Evolutionary conservation across 1,140 invertebrate genomes (phyloP).

Genomic region (Mya arenaria): DNA sequence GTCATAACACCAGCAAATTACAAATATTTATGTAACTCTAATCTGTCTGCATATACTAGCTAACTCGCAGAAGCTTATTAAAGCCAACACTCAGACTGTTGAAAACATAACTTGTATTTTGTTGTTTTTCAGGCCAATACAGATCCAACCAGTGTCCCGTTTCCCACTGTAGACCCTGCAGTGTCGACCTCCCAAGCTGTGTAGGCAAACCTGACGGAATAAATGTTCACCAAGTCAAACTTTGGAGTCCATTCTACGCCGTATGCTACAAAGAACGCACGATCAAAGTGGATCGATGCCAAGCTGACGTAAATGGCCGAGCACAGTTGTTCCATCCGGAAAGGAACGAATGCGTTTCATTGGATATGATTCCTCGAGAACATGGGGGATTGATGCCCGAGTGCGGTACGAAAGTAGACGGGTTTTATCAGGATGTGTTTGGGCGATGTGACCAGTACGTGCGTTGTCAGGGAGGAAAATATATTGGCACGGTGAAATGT

Average conservation of each 20-base stretch:
- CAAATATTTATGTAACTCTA: too few relatives aligned
- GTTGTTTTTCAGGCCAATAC: constrained; percentile 53
- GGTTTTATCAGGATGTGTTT: constrained; percentile 43
- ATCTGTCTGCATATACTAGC: too few relatives aligned
- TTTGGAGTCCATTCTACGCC: constrained; percentile 51
- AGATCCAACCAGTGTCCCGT: constrained; percentile 16
- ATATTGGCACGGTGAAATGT: constrained; percentile 15
- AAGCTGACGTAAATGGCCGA: constrained; percentile 1
- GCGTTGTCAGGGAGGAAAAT: constrained; percentile 35
- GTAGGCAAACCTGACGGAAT: constrained; percentile 51
- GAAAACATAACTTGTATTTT: too few relatives aligned
- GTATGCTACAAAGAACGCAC: constrained; percentile 52
- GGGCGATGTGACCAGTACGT: constrained; percentile 42
- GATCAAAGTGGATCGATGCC: constrained; percentile 39
- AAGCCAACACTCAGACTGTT: too few relatives aligned
- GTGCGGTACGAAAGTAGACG: constrained; percentile 38
- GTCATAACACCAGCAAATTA: too few relatives aligned
- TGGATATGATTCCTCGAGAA: constrained; percentile 43
- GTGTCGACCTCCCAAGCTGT: constrained; percentile 49
- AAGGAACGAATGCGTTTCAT: constrained; percentile 26
- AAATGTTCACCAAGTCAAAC: constrained; percentile 39
- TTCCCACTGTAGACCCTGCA: constrained; percentile 51
- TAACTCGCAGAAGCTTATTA: too few relatives aligned
- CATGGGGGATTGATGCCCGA: constrained; percentile 48
- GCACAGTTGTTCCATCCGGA: constrained; percentile 37